These are phyloP conservation scores for Chauna torquata DNA, from an alignment of 2,113 vertebrate species.

Conservation along the genomic window DNA sequence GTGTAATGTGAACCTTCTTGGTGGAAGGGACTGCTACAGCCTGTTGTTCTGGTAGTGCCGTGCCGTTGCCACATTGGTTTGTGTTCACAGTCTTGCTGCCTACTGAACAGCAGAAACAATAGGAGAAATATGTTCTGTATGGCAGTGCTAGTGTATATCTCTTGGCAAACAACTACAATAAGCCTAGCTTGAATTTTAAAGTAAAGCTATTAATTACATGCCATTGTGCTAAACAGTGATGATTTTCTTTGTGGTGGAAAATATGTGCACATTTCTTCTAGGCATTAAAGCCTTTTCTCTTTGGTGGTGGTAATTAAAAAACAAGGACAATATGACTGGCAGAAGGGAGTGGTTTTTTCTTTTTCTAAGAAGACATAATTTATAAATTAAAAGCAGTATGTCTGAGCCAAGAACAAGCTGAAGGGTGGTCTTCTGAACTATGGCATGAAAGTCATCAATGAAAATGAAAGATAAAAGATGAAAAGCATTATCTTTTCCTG, in stretches of 20 bases:
- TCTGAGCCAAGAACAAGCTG: conserved; percentile 50
- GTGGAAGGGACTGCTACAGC: not conserved
- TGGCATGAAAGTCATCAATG: conserved; percentile 10
- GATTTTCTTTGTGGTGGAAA: conserved; percentile 65
- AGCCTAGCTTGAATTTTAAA: conserved; percentile 52
- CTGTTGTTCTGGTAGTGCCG: not conserved
- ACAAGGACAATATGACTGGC: conserved; percentile 65
- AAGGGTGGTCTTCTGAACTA: conserved; percentile 59
- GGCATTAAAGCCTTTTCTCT: conserved; percentile 59
- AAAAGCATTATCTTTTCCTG: conserved; percentile 1
- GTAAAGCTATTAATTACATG: conserved; percentile 65
- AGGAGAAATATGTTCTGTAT: not conserved
- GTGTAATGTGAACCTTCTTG: not conserved
- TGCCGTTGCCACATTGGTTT: fast-evolving
- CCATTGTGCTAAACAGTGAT: conserved; percentile 65
- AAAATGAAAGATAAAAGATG: conserved; percentile 34
- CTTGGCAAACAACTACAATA: conserved; percentile 44
- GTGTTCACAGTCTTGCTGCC: not conserved
- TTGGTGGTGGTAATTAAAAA: conserved; percentile 72
- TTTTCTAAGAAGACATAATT: conserved; percentile 48
- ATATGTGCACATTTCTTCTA: conserved; percentile 38
- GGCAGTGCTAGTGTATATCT: not conserved
- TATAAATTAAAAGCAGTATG: conserved; percentile 61
- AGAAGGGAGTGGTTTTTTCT: not conserved
- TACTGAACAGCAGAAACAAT: not conserved